Evolutionary conservation across 2,888 invertebrate genomes (phyloP).

Genomic region (Koerneria pararmatus): DNA sequence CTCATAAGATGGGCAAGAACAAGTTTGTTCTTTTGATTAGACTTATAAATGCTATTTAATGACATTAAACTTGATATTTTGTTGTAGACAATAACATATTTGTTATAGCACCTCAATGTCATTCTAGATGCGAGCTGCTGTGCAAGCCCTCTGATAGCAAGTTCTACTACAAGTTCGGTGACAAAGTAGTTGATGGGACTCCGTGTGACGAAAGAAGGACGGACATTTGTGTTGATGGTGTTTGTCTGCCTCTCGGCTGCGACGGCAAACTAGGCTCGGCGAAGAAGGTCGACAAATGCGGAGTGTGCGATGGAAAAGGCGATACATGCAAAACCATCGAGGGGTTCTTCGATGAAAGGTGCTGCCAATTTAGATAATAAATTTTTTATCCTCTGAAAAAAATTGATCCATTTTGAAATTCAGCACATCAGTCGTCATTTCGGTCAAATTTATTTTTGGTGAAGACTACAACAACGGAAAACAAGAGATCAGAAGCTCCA

Average conservation of each 20-base stretch:
- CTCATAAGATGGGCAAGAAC: conserved; percentile 58
- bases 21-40: conserved; percentile 33
- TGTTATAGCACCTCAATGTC: no score
- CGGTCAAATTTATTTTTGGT: no score
- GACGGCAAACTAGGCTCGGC: conserved; percentile 86
- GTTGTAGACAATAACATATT: no score
- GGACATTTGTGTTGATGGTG: conserved; percentile 90
- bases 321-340: conserved; percentile 75
- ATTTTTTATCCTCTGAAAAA: no score
- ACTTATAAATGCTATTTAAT: no score
- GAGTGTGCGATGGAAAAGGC: conserved; percentile 84
- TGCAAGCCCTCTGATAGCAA: conserved; percentile 84
- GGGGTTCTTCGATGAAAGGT: conserved; percentile 68
- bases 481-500: no score
- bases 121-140: conserved; percentile 76
- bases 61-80: no score
- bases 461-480: no score
- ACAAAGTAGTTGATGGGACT: conserved; percentile 74
- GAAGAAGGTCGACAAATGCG: conserved; percentile 81
- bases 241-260: conserved; percentile 88
- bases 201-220: conserved; percentile 73
- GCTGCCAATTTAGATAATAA: no score
- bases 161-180: conserved; percentile 82
- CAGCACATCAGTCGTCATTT: no score
- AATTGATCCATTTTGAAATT: no score